Conservation (phyloP, 2,113 vertebrate species). For the Sus scrofa region DNA sequence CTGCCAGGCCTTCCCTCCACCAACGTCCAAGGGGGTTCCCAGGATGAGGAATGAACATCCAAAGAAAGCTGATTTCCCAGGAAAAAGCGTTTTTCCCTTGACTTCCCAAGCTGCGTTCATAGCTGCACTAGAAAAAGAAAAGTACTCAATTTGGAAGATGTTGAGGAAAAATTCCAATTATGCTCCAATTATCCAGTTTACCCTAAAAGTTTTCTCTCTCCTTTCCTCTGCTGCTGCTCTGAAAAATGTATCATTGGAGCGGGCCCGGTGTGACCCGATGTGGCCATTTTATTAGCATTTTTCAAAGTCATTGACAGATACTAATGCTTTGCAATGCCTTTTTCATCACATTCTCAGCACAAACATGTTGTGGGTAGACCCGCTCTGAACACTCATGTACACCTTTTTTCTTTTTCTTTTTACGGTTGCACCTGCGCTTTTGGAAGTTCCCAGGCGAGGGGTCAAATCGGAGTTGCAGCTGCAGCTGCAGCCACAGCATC, state of each 20-base stretch:
- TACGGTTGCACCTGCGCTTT: too few relatives aligned
- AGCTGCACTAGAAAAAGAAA: not conserved
- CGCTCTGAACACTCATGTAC: not conserved
- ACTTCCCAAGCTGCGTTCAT: not conserved
- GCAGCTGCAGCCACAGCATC: too few relatives aligned
- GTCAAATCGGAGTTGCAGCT: too few relatives aligned
- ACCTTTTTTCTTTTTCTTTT: too few relatives aligned
- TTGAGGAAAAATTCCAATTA: too few relatives aligned
- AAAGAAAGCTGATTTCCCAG: not conserved
- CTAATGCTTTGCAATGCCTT: not conserved
- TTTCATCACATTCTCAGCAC: not conserved
- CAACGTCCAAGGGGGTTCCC: accelerated
- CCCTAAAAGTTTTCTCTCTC: not conserved
- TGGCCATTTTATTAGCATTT: not conserved
- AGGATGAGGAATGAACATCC: not conserved
- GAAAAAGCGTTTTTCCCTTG: not conserved
- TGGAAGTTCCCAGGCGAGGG: too few relatives aligned
- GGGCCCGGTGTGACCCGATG: accelerated
- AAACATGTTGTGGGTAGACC: too few relatives aligned
- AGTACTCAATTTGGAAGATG: not conserved
- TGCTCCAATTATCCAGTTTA: not conserved
- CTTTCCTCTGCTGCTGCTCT: not conserved
- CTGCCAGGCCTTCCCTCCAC: not conserved
- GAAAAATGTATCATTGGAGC: too few relatives aligned
- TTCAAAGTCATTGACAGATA: not conserved